Evolutionary conservation across 2,888 invertebrate genomes (phyloP).

Genomic region (Hydrotaea diabolus): DNA sequence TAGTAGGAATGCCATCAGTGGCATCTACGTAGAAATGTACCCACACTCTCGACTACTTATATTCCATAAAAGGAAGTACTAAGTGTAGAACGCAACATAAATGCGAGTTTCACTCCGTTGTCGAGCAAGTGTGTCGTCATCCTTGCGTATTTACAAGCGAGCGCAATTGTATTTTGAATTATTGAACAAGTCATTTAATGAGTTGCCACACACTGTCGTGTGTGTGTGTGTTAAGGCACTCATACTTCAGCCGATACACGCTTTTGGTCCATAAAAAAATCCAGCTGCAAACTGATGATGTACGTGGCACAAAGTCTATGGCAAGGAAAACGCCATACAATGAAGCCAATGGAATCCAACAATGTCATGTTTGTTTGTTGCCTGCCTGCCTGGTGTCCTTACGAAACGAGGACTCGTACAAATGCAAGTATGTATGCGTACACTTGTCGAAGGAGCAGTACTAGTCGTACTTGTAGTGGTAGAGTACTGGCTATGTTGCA

Average conservation of each 20-base stretch:
- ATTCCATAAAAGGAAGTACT: too few species aligned
- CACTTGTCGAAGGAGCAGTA: background rate
- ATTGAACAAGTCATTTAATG: slow-evolving; percentile 60
- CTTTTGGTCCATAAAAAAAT: background rate
- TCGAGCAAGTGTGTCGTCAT: background rate
- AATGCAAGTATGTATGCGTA: background rate
- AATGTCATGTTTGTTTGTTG: slow-evolving; percentile 12
- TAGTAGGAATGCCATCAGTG: background rate
- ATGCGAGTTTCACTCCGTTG: background rate
- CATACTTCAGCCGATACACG: too few species aligned
- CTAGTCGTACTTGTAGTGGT: background rate
- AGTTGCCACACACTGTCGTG: slow-evolving; percentile 7
- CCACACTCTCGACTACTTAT: background rate
- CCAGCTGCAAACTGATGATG: background rate
- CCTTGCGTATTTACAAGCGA: background rate
- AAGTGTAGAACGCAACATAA: too few species aligned
- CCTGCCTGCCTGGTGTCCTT: background rate
- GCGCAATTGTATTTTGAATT: slow-evolving; percentile 60
- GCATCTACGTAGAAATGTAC: too few species aligned
- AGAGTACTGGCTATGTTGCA: background rate
- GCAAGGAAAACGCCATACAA: slow-evolving; percentile 18
- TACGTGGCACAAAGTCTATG: background rate
- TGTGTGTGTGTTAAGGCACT: too few species aligned
- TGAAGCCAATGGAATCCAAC: slow-evolving; percentile 27
- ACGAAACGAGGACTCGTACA: background rate